Base-by-base conservation (phyloP, 2,888 invertebrate species). In the Fragum sueziense region DNA sequence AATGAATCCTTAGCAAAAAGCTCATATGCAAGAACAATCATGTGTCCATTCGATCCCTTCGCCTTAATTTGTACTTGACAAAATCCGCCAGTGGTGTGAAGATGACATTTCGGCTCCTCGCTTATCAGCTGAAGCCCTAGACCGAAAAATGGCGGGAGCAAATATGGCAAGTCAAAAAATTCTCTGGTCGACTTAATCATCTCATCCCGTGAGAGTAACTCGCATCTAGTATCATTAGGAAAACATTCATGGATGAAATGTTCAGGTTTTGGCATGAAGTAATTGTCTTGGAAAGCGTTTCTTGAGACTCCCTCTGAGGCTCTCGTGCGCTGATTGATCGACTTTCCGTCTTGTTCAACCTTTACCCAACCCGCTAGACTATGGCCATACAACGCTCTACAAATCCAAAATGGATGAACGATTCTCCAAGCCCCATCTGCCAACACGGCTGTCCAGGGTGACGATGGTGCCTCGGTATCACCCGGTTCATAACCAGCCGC, bases 241-340 rank as follows among this genome's bases (percentile, higher is more conserved):
- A 71, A 76, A 54, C 85, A 85, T 62, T 76, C 70, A 57, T 85
- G 81, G 29, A 84, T 67, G 51, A 82, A 86, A 29, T 85, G 75
- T 20, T 67, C 34, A 4, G 85, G 85, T 31, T 82, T 77, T 1
- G 85, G 80, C 77, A 86, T 81, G 29, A 86, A 84, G 41, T 84
- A 86, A 14, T 78, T 74, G 47, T 86, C 85, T 51, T 84, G 76
- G 41, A 86, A 86, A 0, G 84, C 80, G 51, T 80, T 84, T 41
- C 65, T 70, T 20, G 77, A 22, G 0, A 82, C 65, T 3, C 86
- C 85, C 47, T 59, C 62, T 7, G 77, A 52, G 0, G 71, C 70
- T 27, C 54, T 51, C 52, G 79, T 74, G 31, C 54, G 61, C 52
- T 75, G 20, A 1, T 57, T 41, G 9, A 76, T 61, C 0, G 82